Conservation (phyloP, 2,888 invertebrate species). For the Stegana nigrithorax region DNA sequence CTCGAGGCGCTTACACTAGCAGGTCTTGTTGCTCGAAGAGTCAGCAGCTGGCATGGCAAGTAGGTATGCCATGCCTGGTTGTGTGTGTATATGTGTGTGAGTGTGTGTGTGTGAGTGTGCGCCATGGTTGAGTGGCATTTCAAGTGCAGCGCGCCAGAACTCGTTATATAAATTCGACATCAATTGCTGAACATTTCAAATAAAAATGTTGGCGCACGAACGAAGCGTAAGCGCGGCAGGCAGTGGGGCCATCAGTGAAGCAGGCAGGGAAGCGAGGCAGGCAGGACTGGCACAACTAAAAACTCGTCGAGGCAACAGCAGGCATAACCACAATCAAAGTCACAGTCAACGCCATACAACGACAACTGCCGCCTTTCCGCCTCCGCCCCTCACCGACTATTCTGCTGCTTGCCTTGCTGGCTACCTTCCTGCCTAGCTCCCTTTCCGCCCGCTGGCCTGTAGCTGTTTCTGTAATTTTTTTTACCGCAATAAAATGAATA, state of each 20-base stretch:
- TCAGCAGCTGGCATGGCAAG: conserved; percentile 20
- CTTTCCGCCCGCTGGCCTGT: neutral
- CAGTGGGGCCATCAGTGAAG: neutral
- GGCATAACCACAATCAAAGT: too few species aligned
- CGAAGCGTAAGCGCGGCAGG: neutral
- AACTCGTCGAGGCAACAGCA: too few species aligned
- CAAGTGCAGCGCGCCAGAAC: conserved; percentile 38
- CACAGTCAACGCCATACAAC: conserved; percentile 20
- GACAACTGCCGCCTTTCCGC: too few species aligned
- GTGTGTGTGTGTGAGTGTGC: conserved; percentile 15
- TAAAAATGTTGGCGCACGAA: conserved; percentile 1
- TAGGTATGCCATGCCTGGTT: conserved; percentile 18
- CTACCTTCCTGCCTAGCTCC: neutral
- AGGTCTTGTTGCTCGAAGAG: neutral
- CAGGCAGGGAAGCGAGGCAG: neutral
- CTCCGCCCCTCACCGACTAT: neutral
- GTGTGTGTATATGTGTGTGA: conserved; percentile 24
- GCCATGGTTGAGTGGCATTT: conserved; percentile 10
- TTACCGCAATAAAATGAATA: conserved; percentile 39
- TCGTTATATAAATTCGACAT: conserved; percentile 63
- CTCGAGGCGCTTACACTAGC: neutral
- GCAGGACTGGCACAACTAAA: conserved; percentile 4
- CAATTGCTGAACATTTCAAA: conserved; percentile 46
- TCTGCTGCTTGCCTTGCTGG: neutral
- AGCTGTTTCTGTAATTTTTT: conserved; percentile 27